phyloP scores from a whole-genome alignment of 2,888 invertebrate species.

The Argyresthia goedartella region DNA sequence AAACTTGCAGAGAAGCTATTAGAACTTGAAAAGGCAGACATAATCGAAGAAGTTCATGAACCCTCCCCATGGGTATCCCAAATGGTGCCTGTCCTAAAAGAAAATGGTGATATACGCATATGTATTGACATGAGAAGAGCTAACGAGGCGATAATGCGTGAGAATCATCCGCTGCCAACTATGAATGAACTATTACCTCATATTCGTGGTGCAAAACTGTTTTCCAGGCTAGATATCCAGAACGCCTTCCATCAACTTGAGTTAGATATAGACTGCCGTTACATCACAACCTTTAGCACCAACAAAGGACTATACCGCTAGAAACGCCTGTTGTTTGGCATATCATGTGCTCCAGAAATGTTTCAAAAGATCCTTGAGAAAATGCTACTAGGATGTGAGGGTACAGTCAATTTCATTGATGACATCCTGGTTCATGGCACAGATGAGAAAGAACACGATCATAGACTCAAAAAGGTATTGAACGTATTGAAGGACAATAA shows the following conservation, averaged over 20 bases:
- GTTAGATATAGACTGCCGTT: background rate
- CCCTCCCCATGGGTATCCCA: slow-evolving; percentile 9
- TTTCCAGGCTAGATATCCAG: slow-evolving; percentile 13
- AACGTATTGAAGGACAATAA: slow-evolving; percentile 1
- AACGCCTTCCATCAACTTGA: slow-evolving; percentile 10
- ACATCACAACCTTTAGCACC: slow-evolving; percentile 2
- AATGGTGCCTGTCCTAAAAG: slow-evolving; percentile 7
- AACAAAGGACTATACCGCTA: background rate
- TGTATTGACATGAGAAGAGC: slow-evolving; percentile 11
- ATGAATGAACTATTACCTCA: slow-evolving; percentile 13
- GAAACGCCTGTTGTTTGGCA: slow-evolving; percentile 1
- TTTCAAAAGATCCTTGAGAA: slow-evolving; percentile 5
- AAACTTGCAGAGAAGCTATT: slow-evolving; percentile 12
- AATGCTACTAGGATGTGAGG: background rate
- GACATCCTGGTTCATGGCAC: slow-evolving; percentile 4
- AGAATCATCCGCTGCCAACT: slow-evolving; percentile 6
- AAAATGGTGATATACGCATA: slow-evolving; percentile 6
- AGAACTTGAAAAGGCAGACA: slow-evolving; percentile 9
- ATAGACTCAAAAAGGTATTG: background rate
- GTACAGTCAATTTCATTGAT: slow-evolving; percentile 3
- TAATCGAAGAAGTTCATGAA: slow-evolving; percentile 10
- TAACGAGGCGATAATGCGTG: slow-evolving; percentile 9
- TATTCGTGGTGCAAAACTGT: slow-evolving; percentile 9
- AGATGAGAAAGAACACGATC: background rate
- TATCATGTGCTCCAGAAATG: slow-evolving; percentile 3